Percentiles rank a stretch among this genome's conserved stretches.
phyloP scores from a whole-genome alignment of 2,797 vertebrate species.

The Lutjanus argentimaculatus region DNA sequence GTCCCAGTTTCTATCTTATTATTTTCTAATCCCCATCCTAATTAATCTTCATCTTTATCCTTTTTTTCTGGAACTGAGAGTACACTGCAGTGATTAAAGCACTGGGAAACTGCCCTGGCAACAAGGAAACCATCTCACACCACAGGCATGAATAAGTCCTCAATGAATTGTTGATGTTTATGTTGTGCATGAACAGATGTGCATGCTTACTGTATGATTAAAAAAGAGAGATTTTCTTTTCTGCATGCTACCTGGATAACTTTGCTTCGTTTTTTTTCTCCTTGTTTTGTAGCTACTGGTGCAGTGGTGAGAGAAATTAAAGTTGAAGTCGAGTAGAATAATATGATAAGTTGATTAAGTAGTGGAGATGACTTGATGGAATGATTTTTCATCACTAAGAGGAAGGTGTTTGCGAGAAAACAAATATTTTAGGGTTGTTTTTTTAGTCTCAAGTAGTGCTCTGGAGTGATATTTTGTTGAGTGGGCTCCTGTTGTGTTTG shows the following conservation, averaged over 20 bases:
- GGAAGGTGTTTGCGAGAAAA: neutral
- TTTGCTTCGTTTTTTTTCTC: neutral
- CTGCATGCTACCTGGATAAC: neutral
- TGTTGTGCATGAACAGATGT: neutral
- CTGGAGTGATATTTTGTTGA: neutral
- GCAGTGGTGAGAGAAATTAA: constrained; percentile 6
- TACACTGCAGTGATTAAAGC: neutral
- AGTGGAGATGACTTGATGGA: too few species aligned
- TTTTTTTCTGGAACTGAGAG: neutral
- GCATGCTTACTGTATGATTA: neutral
- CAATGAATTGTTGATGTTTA: neutral
- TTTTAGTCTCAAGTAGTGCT: neutral
- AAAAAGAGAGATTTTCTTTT: neutral
- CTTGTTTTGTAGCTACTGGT: neutral
- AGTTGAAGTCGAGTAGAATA: too few species aligned
- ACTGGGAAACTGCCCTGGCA: neutral
- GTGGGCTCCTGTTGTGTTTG: too few species aligned
- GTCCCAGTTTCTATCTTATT: neutral
- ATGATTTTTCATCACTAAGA: too few species aligned
- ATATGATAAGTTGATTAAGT: too few species aligned
- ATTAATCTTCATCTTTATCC: neutral
- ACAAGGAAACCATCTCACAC: neutral
- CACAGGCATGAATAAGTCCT: too few species aligned
- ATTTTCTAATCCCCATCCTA: neutral
- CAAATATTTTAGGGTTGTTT: neutral